phyloP scores from a whole-genome alignment of 2,113 vertebrate genomes.

The Peromyscus polionotus region DNA sequence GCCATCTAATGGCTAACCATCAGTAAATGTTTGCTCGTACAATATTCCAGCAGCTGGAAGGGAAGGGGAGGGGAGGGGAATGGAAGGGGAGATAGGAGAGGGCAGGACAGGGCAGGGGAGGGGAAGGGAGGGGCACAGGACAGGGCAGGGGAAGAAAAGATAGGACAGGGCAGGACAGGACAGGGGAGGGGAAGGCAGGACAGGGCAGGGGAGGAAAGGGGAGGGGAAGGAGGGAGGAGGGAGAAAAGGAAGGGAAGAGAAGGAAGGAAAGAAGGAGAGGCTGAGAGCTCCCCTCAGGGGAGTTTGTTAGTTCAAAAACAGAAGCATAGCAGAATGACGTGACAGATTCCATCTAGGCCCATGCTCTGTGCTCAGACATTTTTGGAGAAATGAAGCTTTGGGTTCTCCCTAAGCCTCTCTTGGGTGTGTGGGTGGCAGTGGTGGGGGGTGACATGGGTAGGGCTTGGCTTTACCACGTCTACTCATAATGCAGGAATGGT shows the following conservation, averaged over 20 bases:
- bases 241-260: background rate
- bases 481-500: too few relatives aligned
- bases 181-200: background rate
- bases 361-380: background rate
- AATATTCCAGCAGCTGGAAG: background rate
- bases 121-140: background rate
- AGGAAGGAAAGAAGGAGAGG: background rate
- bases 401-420: background rate
- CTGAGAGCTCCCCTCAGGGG: background rate
- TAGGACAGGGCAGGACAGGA: too few relatives aligned
- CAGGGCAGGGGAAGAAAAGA: too few relatives aligned
- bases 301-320: background rate
- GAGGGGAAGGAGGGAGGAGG: background rate
- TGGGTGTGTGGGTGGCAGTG: background rate
- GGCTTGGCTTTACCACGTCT: too few relatives aligned
- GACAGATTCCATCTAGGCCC: background rate
- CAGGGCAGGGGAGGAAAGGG: too few relatives aligned
- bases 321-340: conserved; percentile 26
- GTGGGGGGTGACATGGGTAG: accelerated
- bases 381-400: background rate
- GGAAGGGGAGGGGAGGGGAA: background rate
- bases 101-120: background rate
- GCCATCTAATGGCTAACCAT: conserved; percentile 29
- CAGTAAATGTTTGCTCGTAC: background rate
- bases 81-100: background rate